A percentile compares a stretch with the other conserved stretches of the same genome.
Evolutionary conservation across 2,113 vertebrate genomes (phyloP).

Genomic region (Cryptomyrus ogoouensis): DNA sequence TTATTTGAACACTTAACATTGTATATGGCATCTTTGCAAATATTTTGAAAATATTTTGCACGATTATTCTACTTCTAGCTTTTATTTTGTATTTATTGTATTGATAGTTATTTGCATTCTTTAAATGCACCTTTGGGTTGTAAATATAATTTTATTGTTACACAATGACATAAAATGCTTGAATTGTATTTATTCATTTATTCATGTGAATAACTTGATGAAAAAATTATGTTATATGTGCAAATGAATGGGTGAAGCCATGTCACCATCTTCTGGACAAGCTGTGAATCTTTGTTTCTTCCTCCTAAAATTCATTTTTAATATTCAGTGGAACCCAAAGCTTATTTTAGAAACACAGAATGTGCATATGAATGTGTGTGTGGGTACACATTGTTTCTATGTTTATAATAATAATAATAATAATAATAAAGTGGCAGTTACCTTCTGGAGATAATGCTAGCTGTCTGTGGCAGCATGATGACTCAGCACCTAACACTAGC

Average conservation of each 20-base stretch:
- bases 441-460: neutral
- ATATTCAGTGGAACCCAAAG: neutral
- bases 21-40: neutral
- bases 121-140: neutral
- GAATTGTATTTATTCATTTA: neutral
- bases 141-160: neutral
- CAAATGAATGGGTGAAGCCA: neutral
- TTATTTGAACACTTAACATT: neutral
- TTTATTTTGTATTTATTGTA: neutral
- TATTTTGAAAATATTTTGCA: neutral
- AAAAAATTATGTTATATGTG: neutral
- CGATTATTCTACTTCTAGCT: neutral
- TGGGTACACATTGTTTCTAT: neutral
- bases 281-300: neutral
- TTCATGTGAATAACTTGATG: neutral
- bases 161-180: neutral
- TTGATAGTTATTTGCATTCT: neutral
- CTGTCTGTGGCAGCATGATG: neutral
- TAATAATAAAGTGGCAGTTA: neutral
- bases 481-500: neutral
- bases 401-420: neutral
- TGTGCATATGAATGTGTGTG: neutral
- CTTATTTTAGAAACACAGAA: neutral
- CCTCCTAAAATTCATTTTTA: neutral
- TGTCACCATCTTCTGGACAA: conserved; percentile 2